These are phyloP conservation scores for Phoebastria nigripes DNA, from an alignment of 2,797 vertebrate genomes.

Conservation along the genomic window DNA sequence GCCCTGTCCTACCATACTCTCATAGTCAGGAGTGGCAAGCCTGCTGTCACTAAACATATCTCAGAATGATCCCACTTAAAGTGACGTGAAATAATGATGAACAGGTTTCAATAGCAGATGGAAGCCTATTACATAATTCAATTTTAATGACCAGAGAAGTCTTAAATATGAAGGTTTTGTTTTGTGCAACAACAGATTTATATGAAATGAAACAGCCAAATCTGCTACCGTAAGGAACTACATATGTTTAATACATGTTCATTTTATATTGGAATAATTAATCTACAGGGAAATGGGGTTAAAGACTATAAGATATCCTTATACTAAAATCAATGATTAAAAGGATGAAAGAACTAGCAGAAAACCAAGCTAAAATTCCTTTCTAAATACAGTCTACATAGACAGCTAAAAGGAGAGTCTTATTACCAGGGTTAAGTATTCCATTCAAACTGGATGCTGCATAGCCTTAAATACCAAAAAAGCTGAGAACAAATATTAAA, in stretches of 20 bases:
- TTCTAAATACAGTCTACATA: background rate
- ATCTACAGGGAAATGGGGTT: background rate
- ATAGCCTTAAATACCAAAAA: background rate
- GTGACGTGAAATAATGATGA: conserved; percentile 41
- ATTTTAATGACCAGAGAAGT: conserved; percentile 28
- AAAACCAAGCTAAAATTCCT: background rate
- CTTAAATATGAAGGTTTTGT: background rate
- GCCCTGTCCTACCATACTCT: background rate
- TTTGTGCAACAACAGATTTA: background rate
- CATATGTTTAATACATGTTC: background rate
- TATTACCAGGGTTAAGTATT: background rate
- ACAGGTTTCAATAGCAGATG: conserved; percentile 40
- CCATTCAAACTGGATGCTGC: background rate
- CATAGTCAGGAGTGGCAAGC: background rate
- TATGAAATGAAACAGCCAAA: background rate
- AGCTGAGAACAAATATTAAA: background rate
- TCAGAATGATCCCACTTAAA: conserved; percentile 5
- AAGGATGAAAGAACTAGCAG: background rate
- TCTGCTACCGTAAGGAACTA: background rate
- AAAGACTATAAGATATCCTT: background rate
- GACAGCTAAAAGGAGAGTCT: background rate
- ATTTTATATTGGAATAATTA: conserved; percentile 3
- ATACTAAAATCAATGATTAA: background rate
- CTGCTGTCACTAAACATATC: background rate
- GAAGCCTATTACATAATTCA: conserved; percentile 8